A percentile compares a stretch with the other conserved stretches of the same genome.
Conservation (phyloP, 2,888 invertebrate species). For the Calliopum simillimum region DNA sequence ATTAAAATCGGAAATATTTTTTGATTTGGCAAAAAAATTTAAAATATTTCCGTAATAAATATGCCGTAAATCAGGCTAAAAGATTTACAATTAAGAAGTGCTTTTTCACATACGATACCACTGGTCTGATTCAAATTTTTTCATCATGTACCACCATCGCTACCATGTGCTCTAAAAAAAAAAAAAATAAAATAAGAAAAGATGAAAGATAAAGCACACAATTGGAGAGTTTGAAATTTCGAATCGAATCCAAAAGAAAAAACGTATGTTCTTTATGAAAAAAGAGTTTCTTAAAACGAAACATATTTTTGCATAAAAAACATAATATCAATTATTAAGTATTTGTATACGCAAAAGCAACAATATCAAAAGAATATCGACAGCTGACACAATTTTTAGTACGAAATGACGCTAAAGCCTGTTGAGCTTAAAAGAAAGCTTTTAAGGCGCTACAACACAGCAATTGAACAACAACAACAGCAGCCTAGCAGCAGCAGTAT, state of each 20-base stretch:
- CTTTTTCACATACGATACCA: conserved; percentile 69
- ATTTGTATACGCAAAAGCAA: too few relatives aligned
- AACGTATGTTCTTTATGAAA: conserved; percentile 48
- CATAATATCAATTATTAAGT: conserved; percentile 34
- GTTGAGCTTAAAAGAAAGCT: too few relatives aligned
- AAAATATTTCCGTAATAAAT: conserved; percentile 35
- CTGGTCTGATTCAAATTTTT: conserved; percentile 68
- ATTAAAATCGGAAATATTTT: conserved; percentile 13
- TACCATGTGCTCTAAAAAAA: conserved; percentile 57
- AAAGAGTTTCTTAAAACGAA: conserved; percentile 47
- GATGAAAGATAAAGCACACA: conserved; percentile 7
- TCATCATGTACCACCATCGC: conserved; percentile 68
- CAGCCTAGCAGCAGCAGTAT: too few relatives aligned
- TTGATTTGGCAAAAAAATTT: neutral
- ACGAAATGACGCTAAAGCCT: too few relatives aligned
- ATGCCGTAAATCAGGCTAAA: conserved; percentile 40
- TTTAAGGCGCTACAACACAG: too few relatives aligned
- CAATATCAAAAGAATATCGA: too few relatives aligned
- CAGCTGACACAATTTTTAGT: too few relatives aligned
- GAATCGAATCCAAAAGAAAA: neutral
- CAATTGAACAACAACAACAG: too few relatives aligned
- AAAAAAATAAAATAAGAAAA: conserved; percentile 27
- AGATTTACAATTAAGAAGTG: conserved; percentile 53
- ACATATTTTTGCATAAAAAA: conserved; percentile 49
- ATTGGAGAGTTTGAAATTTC: conserved; percentile 8